phyloP scores from a whole-genome alignment of 2,113 vertebrate genomes.

The Ophiodon elongatus region DNA sequence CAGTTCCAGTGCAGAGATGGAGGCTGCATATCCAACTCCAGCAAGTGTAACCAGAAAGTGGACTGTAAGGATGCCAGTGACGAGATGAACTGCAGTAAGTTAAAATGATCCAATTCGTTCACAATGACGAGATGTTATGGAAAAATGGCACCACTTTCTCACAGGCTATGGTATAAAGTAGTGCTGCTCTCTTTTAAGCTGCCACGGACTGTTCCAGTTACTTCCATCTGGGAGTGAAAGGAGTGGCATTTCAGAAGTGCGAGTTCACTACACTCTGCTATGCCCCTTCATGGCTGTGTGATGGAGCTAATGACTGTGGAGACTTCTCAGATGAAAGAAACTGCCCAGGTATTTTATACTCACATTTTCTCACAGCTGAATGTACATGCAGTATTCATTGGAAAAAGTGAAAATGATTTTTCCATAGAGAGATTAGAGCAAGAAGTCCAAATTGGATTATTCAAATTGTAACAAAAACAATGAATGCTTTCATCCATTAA shows the following conservation, averaged over 20 bases:
- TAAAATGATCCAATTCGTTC: background rate
- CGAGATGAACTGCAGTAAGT: constrained; percentile 98
- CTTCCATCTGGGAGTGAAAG: constrained; percentile 95
- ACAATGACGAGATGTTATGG: background rate
- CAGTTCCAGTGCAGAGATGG: constrained; percentile 94
- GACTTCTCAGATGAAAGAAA: constrained; percentile 95
- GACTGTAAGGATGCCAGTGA: constrained; percentile 95
- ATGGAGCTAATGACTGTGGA: constrained; percentile 95
- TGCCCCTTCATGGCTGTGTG: constrained; percentile 91
- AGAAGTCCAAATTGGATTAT: constrained; percentile 12
- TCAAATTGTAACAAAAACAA: constrained; percentile 23
- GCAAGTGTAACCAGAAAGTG: constrained; percentile 95
- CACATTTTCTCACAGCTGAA: constrained; percentile 17
- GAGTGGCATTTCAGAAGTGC: constrained; percentile 91
- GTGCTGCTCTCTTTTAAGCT: constrained; percentile 73
- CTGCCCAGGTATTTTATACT: constrained; percentile 89
- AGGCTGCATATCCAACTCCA: constrained; percentile 92
- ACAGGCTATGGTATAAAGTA: background rate
- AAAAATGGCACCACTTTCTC: background rate
- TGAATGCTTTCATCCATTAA: constrained; percentile 43
- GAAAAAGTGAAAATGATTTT: constrained; percentile 4
- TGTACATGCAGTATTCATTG: background rate
- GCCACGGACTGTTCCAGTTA: constrained; percentile 96
- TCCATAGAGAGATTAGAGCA: constrained; percentile 8
- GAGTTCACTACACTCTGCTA: constrained; percentile 95